phyloP scores from a whole-genome alignment of 2,797 vertebrate genomes.

The Synaphobranchus kaupii region DNA sequence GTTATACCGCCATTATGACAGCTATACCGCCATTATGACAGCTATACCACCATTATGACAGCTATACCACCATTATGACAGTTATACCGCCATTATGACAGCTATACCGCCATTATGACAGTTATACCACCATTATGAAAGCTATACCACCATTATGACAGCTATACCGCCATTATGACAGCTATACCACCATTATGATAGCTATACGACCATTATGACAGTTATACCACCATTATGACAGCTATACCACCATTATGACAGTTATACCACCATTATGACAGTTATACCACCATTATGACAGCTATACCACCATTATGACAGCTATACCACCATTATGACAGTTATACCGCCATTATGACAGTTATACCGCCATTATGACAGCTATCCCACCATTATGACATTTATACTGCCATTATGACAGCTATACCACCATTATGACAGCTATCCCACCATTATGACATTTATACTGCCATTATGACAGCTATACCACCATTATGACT shows the following conservation, averaged over 20 bases:
- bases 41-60: neutral
- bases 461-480: no score
- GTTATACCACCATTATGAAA: neutral
- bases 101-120: neutral
- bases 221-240: no score
- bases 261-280: neutral
- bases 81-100: no score
- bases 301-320: neutral
- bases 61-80: neutral
- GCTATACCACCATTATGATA: neutral
- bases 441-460: neutral
- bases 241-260: neutral
- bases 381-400: neutral
- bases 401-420: neutral
- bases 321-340: neutral
- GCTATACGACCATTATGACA: no score
- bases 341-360: no score
- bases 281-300: neutral
- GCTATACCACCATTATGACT: no score
- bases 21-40: neutral
- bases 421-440: neutral
- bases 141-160: neutral
- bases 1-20: neutral
- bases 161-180: neutral
- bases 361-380: neutral